These are phyloP conservation scores for Bedellia somnulentella DNA, from an alignment of 2,888 invertebrate species.

Conservation along the genomic window DNA sequence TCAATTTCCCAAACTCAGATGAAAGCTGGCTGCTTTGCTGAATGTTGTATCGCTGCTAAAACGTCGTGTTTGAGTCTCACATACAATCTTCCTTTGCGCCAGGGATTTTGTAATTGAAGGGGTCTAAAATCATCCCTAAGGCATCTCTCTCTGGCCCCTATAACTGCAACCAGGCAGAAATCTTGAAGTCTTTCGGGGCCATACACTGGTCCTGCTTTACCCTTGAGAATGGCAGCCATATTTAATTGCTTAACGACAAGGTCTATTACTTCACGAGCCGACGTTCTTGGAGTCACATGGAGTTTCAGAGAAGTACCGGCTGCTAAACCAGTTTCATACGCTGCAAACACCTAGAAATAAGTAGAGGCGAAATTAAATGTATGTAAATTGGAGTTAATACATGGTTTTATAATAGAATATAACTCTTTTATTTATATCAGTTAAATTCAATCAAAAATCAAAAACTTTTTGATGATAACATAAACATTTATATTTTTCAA, in stretches of 20 bases:
- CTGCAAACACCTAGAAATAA: conserved; percentile 83
- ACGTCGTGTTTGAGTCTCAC: conserved; percentile 90
- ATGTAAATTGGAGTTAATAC: too few species aligned
- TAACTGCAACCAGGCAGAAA: conserved; percentile 93
- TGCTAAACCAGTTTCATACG: conserved; percentile 93
- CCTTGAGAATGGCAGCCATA: conserved; percentile 85
- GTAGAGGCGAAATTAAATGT: neutral
- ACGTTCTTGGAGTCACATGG: conserved; percentile 90
- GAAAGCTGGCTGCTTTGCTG: conserved; percentile 76
- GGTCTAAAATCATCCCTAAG: conserved; percentile 93
- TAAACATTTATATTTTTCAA: too few species aligned
- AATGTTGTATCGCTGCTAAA: conserved; percentile 84
- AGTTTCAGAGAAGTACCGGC: conserved; percentile 91
- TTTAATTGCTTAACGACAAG: conserved; percentile 94
- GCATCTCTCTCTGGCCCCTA: conserved; percentile 92
- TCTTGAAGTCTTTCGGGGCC: conserved; percentile 80
- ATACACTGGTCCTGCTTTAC: conserved; percentile 84
- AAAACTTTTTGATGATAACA: too few species aligned
- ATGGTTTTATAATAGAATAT: too few species aligned
- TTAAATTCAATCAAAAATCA: too few species aligned
- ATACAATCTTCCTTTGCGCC: conserved; percentile 92
- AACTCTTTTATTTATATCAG: too few species aligned
- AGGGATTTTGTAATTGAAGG: conserved; percentile 90
- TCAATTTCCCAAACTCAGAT: conserved; percentile 30
- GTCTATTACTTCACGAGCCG: conserved; percentile 93